Conservation (phyloP, 2,888 invertebrate species). For the Odontocolon sp. region DNA sequence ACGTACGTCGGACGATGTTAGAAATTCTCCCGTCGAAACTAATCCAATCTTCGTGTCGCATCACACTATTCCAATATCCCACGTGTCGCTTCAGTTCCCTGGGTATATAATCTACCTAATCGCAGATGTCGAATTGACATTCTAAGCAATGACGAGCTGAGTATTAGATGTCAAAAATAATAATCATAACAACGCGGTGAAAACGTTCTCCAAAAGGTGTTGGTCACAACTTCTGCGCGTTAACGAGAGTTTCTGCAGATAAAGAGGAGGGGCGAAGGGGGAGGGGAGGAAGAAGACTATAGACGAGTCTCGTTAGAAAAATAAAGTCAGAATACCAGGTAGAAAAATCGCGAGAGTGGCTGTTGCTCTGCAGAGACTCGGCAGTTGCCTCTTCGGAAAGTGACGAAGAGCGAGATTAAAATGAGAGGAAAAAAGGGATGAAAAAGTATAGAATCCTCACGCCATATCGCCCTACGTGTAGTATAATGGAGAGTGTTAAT, state of each 20-base stretch:
- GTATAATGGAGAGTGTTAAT: conserved; percentile 80
- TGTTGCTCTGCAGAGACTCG: conserved; percentile 44
- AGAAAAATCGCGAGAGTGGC: conserved; percentile 55
- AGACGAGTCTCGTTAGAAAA: no score
- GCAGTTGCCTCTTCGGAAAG: conserved; percentile 32
- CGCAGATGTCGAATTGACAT: neutral
- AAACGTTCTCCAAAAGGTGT: no score
- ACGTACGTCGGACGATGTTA: conserved; percentile 21
- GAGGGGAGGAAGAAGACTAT: no score
- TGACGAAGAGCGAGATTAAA: no score
- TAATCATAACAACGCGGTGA: no score
- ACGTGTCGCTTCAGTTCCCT: no score
- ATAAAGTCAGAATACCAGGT: conserved; percentile 30
- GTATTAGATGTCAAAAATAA: no score
- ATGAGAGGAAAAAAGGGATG: conserved; percentile 11
- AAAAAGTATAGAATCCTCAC: conserved; percentile 30
- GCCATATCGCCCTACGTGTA: conserved; percentile 36
- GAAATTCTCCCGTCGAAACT: conserved; percentile 60
- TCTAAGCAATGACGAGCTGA: no score
- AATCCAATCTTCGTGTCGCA: conserved; percentile 55
- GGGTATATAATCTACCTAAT: no score
- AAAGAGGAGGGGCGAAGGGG: no score
- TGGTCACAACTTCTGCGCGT: no score
- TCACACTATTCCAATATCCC: conserved; percentile 1
- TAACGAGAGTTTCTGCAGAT: no score